A percentile compares a stretch with the other conserved stretches of the same genome.
phyloP scores from a whole-genome alignment of 2,888 invertebrate genomes.

The Dermolepida albohirtum region DNA sequence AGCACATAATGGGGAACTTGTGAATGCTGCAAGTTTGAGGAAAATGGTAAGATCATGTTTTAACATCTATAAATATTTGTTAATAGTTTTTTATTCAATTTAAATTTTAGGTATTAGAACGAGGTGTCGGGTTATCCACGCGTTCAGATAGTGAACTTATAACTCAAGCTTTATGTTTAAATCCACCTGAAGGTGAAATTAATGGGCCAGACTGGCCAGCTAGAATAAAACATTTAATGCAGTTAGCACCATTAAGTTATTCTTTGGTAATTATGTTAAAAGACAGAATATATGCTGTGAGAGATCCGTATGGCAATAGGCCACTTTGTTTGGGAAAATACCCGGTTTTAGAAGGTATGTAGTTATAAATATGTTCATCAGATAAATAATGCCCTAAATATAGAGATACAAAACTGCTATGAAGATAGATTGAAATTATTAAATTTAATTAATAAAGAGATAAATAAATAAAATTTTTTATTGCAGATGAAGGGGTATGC shows the following conservation, averaged over 20 bases:
- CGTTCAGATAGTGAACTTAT: slow-evolving; percentile 97
- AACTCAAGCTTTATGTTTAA: slow-evolving; percentile 93
- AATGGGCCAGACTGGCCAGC: slow-evolving; percentile 94
- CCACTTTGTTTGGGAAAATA: slow-evolving; percentile 93
- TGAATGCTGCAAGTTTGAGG: slow-evolving; percentile 89
- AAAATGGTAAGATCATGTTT: slow-evolving; percentile 75
- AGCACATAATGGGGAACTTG: slow-evolving; percentile 97
- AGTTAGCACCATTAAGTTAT: slow-evolving; percentile 93
- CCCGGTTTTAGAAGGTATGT: slow-evolving; percentile 22
- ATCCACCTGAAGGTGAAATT: slow-evolving; percentile 88
- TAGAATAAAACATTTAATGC: slow-evolving; percentile 92
- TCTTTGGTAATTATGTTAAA: slow-evolving; percentile 94
- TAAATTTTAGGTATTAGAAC: slow-evolving; percentile 79
- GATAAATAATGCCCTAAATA: too few relatives aligned
- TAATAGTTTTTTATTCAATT: slow-evolving; percentile 4
- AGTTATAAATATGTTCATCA: too few relatives aligned
- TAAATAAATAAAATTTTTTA: neutral
- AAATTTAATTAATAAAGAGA: neutral
- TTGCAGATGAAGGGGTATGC: slow-evolving; percentile 45
- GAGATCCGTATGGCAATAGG: slow-evolving; percentile 98
- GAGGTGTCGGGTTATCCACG: slow-evolving; percentile 95
- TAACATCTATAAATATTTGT: neutral
- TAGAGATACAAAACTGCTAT: too few relatives aligned
- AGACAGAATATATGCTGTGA: slow-evolving; percentile 93
- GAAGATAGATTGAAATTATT: too few relatives aligned